phyloP scores from a whole-genome alignment of 2,888 invertebrate genomes.

The Rotaria socialis region DNA sequence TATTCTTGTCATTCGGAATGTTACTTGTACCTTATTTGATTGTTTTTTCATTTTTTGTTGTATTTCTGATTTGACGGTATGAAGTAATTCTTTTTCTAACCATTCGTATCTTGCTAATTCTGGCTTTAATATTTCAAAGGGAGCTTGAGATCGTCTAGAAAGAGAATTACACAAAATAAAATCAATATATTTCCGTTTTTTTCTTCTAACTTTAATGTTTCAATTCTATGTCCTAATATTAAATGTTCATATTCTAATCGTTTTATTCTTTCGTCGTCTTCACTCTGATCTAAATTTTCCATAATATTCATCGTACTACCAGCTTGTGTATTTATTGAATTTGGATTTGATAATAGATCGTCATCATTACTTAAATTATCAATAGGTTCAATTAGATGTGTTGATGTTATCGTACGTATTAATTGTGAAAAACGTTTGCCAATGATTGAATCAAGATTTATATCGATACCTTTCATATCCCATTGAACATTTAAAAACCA shows the following conservation, averaged over 20 bases:
- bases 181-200: background rate
- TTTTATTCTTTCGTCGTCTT: conserved; percentile 16
- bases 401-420: conserved; percentile 81
- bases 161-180: background rate
- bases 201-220: background rate
- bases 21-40: background rate
- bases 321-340: background rate
- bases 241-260: conserved; percentile 9
- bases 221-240: conserved; percentile 23
- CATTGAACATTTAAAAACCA: conserved; percentile 96
- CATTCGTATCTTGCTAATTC: conserved; percentile 6
- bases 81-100: conserved; percentile 23
- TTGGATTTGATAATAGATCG: background rate
- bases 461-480: conserved; percentile 98
- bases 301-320: background rate
- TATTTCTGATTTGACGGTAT: background rate
- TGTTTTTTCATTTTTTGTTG: conserved; percentile 21
- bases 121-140: background rate
- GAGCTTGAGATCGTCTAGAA: background rate
- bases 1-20: no score
- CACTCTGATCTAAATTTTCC: background rate
- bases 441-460: conserved; percentile 88
- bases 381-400: conserved; percentile 14
- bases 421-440: conserved; percentile 89
- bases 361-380: background rate